phyloP scores from a whole-genome alignment of 2,113 vertebrate species.

The Microcebus murinus region DNA sequence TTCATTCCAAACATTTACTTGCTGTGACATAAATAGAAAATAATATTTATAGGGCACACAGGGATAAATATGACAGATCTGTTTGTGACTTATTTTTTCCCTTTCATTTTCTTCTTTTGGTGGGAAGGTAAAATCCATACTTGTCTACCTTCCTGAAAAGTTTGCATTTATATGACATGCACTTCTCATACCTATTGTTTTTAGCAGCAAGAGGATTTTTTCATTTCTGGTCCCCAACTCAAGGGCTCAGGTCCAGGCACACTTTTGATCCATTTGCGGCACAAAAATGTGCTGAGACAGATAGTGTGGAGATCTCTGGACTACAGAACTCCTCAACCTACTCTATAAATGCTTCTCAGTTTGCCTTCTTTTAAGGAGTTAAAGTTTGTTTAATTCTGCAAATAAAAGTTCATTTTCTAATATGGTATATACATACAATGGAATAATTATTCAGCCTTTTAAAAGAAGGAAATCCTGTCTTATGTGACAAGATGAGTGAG shows the following conservation, averaged over 20 bases:
- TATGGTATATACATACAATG: neutral
- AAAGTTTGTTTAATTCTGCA: neutral
- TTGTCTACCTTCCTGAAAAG: neutral
- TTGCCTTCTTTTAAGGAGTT: neutral
- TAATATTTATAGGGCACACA: neutral
- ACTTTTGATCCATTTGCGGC: neutral
- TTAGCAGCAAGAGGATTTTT: neutral
- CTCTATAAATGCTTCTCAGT: neutral
- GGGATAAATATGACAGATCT: neutral
- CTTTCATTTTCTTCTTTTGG: neutral
- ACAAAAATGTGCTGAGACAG: too few species aligned
- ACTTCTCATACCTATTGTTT: neutral
- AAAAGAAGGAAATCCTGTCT: neutral
- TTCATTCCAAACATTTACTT: neutral
- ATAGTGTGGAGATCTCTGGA: neutral
- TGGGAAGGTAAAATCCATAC: neutral
- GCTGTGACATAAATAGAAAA: neutral
- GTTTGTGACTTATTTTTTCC: neutral
- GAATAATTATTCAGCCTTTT: neutral
- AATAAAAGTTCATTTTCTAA: neutral
- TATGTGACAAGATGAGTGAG: neutral
- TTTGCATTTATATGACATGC: neutral
- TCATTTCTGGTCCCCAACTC: neutral
- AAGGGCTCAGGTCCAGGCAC: neutral
- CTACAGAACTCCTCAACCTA: neutral